Base-by-base conservation (phyloP, 2,888 invertebrate species). In the Cabera pusaria region DNA sequence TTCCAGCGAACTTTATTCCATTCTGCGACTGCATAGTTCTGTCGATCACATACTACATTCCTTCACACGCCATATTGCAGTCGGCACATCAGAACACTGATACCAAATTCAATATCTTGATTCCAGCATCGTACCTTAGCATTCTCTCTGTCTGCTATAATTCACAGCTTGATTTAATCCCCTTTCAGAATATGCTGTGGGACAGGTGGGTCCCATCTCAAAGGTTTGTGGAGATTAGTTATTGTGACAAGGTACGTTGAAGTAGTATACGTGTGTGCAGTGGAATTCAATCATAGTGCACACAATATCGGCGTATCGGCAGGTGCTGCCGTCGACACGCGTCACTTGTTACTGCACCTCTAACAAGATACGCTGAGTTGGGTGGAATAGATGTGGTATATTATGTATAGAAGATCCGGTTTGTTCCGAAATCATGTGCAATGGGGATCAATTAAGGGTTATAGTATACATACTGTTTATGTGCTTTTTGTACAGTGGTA, bases 301-400 rank as follows among this genome's bases (percentile, higher is more conserved):
- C 46, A 60, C 55, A 56, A 57, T 49, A 43, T 40, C 44, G 25
- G 23, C 36, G 32, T 44, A 43, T 53, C 49, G 56, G 50, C 56
- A 55, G 56, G 58, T 50, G 52, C 70, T 70, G 71, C 47, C 52
- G 62, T 50, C 64, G 77, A 77, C 78, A 78, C 64, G 51, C 68
- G 66, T 73, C 78, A 77, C 72, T 74, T 72, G 76, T 71, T 73
- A 73, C 70, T 69, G 69, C 73, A 68, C 61, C 60, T 67, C 63
- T 81, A 82, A 81, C 82, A 74, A 81, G 74, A 62, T 64, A 62
- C 7, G 8, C 5, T 24, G 56, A 46, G 31, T 57, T 41, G 28
- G 3, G 9, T 8, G 24, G 1, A 0, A 3, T 29, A 6, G 43
- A 49, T 33, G 9, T 10, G 25, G 33, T 9, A 34, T 24, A 21